Evolutionary conservation across 2,888 invertebrate genomes (phyloP), one percentile per base, ranked within the genome.

Genomic region (Sarcophaga variegata): DNA sequence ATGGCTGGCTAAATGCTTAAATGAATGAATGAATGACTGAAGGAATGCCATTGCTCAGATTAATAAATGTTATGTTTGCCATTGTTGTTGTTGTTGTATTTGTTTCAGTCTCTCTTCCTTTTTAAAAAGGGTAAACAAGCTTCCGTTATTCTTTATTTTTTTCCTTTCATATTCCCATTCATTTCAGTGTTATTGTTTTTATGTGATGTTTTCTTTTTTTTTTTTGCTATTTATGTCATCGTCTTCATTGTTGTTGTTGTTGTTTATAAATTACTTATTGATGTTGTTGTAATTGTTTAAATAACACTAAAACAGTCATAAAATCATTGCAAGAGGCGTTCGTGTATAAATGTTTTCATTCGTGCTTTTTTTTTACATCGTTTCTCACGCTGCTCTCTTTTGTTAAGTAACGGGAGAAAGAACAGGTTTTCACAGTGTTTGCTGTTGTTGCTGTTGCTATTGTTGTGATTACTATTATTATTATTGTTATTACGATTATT

Each of bases 281-380:
- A 84, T 81, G 75, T 79, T 82, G 74, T 76, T 84, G 87, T 84
- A 84, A 87, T 87, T 87, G 84, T 87, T 87, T 79, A 84, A 84
- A 76, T 84, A 79, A 76, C 84, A 71, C 81, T 81, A 84, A 87
- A 87, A 81, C 79, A 75, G 84, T 81, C 78, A 84, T 87, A 87
- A 87, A 84, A 83, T 81, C 83, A 84, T 81, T 84, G 81, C 70
- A 81, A 76, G 54, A 79, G 78, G 64, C 81, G 75, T 81, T 76
- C 79, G 63, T 80, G 80, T 67, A 69, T 74, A 14, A 70, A 71
- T 78, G 59, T 79, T 72, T 72, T 66, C 20, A 69, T 77, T 49
- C 67, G 70, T 60, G 14, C n/a, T 78, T 1, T 49, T 62, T 45
- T 71, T 17, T 62, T 74, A 77, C 64, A 37, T 77, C 17, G 14